A percentile compares a stretch with the other conserved stretches of the same genome.
phyloP scores from a whole-genome alignment of 2,888 invertebrate genomes.

The Macropis europaea region DNA sequence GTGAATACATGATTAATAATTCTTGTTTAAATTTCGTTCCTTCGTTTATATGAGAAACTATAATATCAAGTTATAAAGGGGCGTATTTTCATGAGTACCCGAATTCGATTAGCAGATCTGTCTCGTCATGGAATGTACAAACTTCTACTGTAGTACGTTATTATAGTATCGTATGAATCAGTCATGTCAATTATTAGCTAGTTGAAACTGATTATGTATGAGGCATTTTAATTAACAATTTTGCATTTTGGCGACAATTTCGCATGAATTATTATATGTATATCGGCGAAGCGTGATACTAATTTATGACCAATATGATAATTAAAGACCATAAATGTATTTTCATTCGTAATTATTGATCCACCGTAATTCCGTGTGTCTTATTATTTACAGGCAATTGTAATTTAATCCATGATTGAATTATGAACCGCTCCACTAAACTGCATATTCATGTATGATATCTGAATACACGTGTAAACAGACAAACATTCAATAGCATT shows the following conservation, averaged over 20 bases:
- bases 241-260: background rate
- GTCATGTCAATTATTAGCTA: background rate
- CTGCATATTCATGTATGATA: background rate
- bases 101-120: too few relatives aligned
- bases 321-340: conserved; percentile 19
- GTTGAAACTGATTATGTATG: background rate
- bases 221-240: conserved; percentile 8
- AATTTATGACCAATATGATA: conserved; percentile 34
- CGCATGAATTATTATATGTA: background rate
- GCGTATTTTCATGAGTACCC: too few relatives aligned
- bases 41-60: too few relatives aligned
- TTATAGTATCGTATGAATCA: background rate
- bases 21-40: too few relatives aligned
- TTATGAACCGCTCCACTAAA: conserved; percentile 31
- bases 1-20: too few relatives aligned
- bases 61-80: too few relatives aligned
- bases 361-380: conserved; percentile 32
- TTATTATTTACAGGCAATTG: conserved; percentile 43
- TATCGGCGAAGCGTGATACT: conserved; percentile 20
- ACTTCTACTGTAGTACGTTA: background rate
- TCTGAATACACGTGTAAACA: background rate
- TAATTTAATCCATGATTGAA: conserved; percentile 50
- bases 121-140: background rate
- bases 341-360: conserved; percentile 44
- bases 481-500: background rate